Conservation (phyloP, 2,113 vertebrate genomes). For the Laticauda laticaudata region DNA sequence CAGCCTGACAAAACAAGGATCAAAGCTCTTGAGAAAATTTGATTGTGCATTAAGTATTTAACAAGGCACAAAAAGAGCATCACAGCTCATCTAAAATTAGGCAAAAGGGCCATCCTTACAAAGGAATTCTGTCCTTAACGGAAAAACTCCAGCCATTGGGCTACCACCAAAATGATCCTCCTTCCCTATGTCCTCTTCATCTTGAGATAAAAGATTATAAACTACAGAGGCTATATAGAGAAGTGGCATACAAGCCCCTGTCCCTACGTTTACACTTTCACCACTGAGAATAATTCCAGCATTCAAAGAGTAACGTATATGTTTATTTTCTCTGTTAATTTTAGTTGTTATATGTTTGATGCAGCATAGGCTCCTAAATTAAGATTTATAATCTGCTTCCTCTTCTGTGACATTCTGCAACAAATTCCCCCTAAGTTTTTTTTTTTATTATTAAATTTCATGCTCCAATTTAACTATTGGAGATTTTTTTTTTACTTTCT, state of each 20-base stretch:
- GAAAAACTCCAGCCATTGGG: neutral
- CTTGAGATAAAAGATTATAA: neutral
- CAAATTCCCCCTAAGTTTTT: neutral
- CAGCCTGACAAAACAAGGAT: neutral
- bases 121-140: neutral
- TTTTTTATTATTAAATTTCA: neutral
- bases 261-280: neutral
- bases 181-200: neutral
- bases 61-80: neutral
- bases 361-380: neutral
- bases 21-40: neutral
- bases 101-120: neutral
- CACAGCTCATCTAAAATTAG: neutral
- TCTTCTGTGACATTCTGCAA: neutral
- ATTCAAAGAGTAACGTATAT: neutral
- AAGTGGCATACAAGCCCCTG: neutral
- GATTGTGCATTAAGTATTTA: neutral
- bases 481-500: neutral
- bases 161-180: neutral
- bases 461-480: neutral
- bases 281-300: neutral
- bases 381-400: neutral
- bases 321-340: neutral
- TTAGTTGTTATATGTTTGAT: neutral
- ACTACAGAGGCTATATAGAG: neutral